Evolutionary conservation across 2,888 invertebrate genomes (phyloP), one percentile per base, ranked within the genome.

Genomic region (Ganaspis brasiliensis): DNA sequence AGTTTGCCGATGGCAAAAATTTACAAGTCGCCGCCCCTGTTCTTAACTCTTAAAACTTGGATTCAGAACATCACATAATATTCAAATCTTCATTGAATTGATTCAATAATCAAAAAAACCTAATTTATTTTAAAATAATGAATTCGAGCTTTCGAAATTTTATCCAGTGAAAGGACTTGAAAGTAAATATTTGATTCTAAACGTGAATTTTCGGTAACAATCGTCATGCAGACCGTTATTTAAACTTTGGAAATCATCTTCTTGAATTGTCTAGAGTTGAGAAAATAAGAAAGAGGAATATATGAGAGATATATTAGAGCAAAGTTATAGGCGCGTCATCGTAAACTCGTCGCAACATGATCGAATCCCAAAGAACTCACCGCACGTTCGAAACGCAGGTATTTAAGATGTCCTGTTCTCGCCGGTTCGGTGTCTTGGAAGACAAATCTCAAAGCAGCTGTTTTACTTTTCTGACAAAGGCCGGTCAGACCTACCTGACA

Each of bases 401-500:
- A 63, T 63, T 63, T 63, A 40, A 63, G 63, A 40, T 37, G 40
- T 63, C 40, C 63, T 63, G 37, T 63, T 63, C 67, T 67, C 67
- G 37, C 63, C 40, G 63, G 21, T 21, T 37, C 37, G 67, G 67
- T 45, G 45, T 67, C 67, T 67, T 67, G 24, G 24, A 67, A 67
- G 67, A 45, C 67, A 45, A 67, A 67, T 67, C 67, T 67, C 67
- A 21, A 67, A 67, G 67, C 67, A 67, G 67, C 67, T 67, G 67
- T 67, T 67, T 67, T 67, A 45, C 67, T 45, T 67, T 45, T n/a
- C 45, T 45, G 67, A 67, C 67, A 67, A 67, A 67, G 45, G 67
- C 67, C n/a, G 45, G 67, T n/a, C 67, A 67, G 45, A 67, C 67
- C 67, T 67, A 67, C 67, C 67, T 67, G 67, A 67, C 67, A 67